phyloP scores from a whole-genome alignment of 2,888 invertebrate genomes.

The Stenoptilia bipunctidactyla region DNA sequence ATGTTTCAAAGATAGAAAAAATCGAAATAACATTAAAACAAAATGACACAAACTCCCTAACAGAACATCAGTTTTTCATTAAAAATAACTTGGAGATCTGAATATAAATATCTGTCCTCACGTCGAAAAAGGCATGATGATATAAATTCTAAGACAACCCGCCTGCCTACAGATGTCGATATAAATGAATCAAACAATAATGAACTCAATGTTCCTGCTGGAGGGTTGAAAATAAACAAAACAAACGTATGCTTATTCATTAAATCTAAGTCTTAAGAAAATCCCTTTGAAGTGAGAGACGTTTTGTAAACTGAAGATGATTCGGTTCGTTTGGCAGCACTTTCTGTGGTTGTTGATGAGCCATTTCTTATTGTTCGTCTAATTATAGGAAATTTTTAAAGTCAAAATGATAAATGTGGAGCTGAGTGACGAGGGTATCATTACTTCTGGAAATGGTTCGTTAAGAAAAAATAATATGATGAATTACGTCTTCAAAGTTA shows the following conservation, averaged over 20 bases:
- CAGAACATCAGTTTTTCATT: too few relatives aligned
- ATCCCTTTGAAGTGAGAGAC: conserved; percentile 58
- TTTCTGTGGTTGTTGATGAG: conserved; percentile 32
- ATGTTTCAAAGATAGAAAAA: too few relatives aligned
- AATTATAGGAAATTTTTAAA: conserved; percentile 45
- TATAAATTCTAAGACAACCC: conserved; percentile 18
- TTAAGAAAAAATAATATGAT: conserved; percentile 18
- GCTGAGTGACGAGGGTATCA: conserved; percentile 39
- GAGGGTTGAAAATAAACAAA: neutral
- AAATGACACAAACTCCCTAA: too few relatives aligned
- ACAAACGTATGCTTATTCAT: conserved; percentile 16
- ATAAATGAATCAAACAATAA: conserved; percentile 16
- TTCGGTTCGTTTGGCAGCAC: conserved; percentile 43
- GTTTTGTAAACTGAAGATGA: conserved; percentile 58
- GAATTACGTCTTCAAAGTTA: neutral
- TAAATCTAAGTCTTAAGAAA: conserved; percentile 50
- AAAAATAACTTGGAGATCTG: conserved; percentile 27
- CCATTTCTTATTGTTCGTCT: conserved; percentile 32
- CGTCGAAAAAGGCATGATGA: conserved; percentile 36
- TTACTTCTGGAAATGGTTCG: conserved; percentile 17
- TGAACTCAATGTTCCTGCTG: conserved; percentile 8
- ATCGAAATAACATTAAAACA: too few relatives aligned
- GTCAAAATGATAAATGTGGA: conserved; percentile 36
- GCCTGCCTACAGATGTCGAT: neutral
- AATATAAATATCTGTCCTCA: conserved; percentile 47